Evolutionary conservation across 2,888 invertebrate species (phyloP).

Genomic region (Pristionchus fissidentatus): DNA sequence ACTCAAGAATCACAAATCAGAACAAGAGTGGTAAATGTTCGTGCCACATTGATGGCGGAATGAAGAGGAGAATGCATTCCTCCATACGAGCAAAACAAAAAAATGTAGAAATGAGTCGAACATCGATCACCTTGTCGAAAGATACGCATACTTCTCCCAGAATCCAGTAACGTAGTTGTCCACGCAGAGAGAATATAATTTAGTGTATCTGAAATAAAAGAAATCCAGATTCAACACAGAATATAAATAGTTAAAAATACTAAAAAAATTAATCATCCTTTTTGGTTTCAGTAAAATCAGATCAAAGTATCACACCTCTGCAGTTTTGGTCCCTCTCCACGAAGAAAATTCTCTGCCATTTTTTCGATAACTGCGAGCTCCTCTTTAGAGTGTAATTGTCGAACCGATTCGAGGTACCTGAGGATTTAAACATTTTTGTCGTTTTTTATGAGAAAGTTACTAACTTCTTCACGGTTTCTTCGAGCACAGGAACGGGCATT

Average conservation of each 20-base stretch:
- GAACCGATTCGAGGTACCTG: constrained; percentile 63
- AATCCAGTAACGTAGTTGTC: constrained; percentile 71
- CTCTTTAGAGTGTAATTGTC: constrained; percentile 56
- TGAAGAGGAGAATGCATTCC: no score
- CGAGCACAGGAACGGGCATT: constrained; percentile 62
- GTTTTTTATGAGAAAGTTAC: not conserved
- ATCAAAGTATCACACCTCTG: constrained; percentile 51
- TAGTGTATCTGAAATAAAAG: constrained; percentile 50
- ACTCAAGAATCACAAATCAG: no score
- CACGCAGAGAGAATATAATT: constrained; percentile 60
- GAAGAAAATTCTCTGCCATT: constrained; percentile 59
- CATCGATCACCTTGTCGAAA: constrained; percentile 60
- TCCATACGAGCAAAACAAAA: constrained; percentile 65
- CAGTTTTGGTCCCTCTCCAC: constrained; percentile 65
- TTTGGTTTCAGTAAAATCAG: no score
- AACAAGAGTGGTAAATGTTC: no score
- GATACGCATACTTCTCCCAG: constrained; percentile 72
- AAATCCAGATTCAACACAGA: not conserved
- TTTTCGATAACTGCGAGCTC: constrained; percentile 59
- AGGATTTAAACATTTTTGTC: not conserved
- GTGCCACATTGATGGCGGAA: no score
- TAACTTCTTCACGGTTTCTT: constrained; percentile 60
- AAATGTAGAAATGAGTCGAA: constrained; percentile 62
- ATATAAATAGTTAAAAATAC: no score
- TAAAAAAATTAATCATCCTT: not conserved